Percentiles rank a stretch among this genome's conserved stretches.
Evolutionary conservation across 2,797 vertebrate genomes (phyloP).

Genomic region (Hypotaenidia okinawae): DNA sequence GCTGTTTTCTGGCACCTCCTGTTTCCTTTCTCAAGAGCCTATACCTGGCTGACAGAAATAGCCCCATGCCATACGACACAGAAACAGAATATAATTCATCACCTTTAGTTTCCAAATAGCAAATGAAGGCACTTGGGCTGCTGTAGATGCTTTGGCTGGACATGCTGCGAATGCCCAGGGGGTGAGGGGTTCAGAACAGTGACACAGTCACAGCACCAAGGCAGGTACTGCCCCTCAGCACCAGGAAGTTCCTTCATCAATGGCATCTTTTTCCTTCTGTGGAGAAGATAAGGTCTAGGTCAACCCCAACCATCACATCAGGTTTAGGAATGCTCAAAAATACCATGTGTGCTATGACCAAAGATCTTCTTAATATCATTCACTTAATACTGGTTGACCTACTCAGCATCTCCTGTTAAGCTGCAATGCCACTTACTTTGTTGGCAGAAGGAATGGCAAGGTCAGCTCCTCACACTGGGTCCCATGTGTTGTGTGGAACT

Average conservation of each 20-base stretch:
- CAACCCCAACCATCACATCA: background rate
- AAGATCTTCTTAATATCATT: background rate
- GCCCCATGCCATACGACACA: background rate
- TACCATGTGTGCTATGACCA: background rate
- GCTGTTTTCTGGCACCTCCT: background rate
- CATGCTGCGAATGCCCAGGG: fast-evolving
- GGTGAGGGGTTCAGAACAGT: background rate
- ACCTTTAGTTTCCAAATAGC: background rate
- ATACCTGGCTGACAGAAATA: background rate
- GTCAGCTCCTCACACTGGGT: background rate
- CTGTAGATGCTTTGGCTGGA: background rate
- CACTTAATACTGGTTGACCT: background rate
- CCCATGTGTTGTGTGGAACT: background rate
- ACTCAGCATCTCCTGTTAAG: background rate
- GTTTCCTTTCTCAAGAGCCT: background rate
- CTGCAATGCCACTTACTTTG: background rate
- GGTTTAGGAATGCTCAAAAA: background rate
- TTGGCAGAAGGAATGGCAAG: background rate
- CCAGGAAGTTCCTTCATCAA: background rate
- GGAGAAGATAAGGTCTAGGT: background rate
- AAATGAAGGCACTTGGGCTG: background rate
- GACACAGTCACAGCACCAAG: background rate
- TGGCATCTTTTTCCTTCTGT: fast-evolving
- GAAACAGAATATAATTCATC: background rate
- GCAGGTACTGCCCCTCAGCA: background rate